phyloP scores from a whole-genome alignment of 1,140 invertebrate genomes.

The Lethrus apterus region DNA sequence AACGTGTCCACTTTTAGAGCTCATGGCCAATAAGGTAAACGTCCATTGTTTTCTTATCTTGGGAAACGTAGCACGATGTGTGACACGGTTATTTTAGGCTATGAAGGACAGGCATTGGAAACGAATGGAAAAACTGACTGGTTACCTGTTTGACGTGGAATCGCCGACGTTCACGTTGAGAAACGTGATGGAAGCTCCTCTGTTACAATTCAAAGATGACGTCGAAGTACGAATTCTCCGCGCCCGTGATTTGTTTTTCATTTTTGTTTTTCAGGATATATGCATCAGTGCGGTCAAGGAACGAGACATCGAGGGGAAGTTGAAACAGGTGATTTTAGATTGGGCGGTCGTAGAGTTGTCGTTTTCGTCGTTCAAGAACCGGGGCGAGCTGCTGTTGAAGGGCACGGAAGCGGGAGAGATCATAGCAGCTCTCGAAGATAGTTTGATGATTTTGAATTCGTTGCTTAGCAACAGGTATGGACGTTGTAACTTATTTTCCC shows the following conservation, averaged over 20 bases:
- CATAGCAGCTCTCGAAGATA: constrained; percentile 74
- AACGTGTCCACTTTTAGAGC: constrained; percentile 74
- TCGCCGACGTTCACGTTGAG: constrained; percentile 70
- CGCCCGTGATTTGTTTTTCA: neutral
- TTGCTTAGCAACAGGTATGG: constrained; percentile 70
- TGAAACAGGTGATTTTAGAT: constrained; percentile 75
- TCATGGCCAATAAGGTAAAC: constrained; percentile 79
- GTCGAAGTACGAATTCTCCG: constrained; percentile 56
- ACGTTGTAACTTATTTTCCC: no score
- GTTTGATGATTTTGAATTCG: constrained; percentile 80
- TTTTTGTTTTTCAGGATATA: constrained; percentile 56
- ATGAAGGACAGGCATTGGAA: constrained; percentile 88
- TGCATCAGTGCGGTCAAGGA: constrained; percentile 87
- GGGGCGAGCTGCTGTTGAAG: constrained; percentile 76
- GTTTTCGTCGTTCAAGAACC: constrained; percentile 73
- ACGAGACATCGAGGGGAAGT: constrained; percentile 77
- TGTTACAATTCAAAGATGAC: constrained; percentile 77
- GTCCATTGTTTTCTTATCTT: neutral
- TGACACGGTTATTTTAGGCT: constrained; percentile 40
- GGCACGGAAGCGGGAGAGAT: constrained; percentile 71
- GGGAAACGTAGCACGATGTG: neutral
- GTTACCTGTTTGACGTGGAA: constrained; percentile 70
- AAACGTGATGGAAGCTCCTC: constrained; percentile 76
- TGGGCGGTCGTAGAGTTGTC: constrained; percentile 73
- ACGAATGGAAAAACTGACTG: constrained; percentile 61